Base-by-base conservation (phyloP, 2,113 vertebrate species). In the Barbus barbus region DNA sequence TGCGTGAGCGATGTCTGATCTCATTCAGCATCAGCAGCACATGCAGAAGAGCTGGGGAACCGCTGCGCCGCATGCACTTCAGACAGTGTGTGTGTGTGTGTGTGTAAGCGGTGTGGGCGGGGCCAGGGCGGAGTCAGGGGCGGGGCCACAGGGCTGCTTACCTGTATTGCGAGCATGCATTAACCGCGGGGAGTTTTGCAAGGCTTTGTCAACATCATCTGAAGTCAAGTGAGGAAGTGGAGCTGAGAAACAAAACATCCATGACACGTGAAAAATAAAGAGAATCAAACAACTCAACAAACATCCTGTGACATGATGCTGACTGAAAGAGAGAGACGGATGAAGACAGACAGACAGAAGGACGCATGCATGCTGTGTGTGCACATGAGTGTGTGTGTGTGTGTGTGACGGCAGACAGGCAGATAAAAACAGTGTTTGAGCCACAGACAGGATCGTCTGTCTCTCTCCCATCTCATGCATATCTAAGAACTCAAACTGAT, bases 131-230 rank as follows among this genome's bases (percentile, higher is more conserved):
- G 48, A 4, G 33, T 26, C 14, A 56, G 31, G 28, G 56, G 82
- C 36, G 65, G 74, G 80, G 85, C 72, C 60, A 58, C 41, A 71
- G 86, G 56, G 74, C 86, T 88, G 78, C 89, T 96, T 96, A 97
- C 96, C 96, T 97, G 96, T 96, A 91, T 96, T 97, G 95, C 96
- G 96, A 93, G 96, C 96, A 95, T 97, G 96, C 96, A 97, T 97
- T 96, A 97, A 95, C 93, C 95, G 96, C 87, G 96, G 96, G 92
- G 96, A 96, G 94, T 96, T 97, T 95, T 97, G 96, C 93, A 97
- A 96, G 94, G 96, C 96, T 88, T 97, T 97, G 94, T 97, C 96
- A 95, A 97, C 96, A 94, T 97, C 96, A 95, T 97, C 96, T 93
- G 96, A 97, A 95, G 96, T 97, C 96, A 97, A 95, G 95, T 97